Base-by-base conservation (phyloP, 2,888 invertebrate genomes). In the Aproaerema taeniolella region DNA sequence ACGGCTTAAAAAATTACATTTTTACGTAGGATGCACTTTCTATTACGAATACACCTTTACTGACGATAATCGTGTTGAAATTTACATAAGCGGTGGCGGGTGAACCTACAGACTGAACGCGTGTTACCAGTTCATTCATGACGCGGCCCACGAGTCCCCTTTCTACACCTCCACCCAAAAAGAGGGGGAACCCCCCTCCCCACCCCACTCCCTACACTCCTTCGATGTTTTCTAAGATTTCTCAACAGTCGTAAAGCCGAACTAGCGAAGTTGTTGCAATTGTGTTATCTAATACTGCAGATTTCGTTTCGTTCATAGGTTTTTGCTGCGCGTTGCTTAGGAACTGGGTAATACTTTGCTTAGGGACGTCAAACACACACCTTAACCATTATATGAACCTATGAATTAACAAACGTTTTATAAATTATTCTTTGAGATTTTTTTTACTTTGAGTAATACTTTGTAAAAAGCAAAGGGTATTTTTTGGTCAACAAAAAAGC, bases 121-220 rank as follows among this genome's bases (percentile, higher is more conserved):
- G 39, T 41, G 51, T 35, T 46, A 50, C 46, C 42, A 46, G 55
- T 66, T 67, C 77, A 72, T 75, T 74, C 69, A 73, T 64, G 49
- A 28, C 44, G 14, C 17, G 38, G 53, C 59, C 53, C 58, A 53
- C 55, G 43, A 37, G 16, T 39, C 45, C 49, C 55, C 43, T 40
- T 43, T 41, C 30, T 48, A 16, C 14, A n/a, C 44, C 38, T 43
- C 51, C 44, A 42, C 41, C 50, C 50, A 49, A 20, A 11, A 35
- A 39, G 29, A 28, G n/a, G n/a, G n/a, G n/a, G n/a, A n/a, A n/a
- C n/a, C n/a, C n/a, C n/a, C n/a, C n/a, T 24, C 17, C 39, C 37
- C 20, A 30, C 33, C 14, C 20, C 31, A 31, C 36, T n/a, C 11
- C 2, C 16, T 24, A 6, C 11, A 26, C 38, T 33, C 25, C 38